Conservation (phyloP, 2,797 vertebrate species). For the Hirundo rustica region DNA sequence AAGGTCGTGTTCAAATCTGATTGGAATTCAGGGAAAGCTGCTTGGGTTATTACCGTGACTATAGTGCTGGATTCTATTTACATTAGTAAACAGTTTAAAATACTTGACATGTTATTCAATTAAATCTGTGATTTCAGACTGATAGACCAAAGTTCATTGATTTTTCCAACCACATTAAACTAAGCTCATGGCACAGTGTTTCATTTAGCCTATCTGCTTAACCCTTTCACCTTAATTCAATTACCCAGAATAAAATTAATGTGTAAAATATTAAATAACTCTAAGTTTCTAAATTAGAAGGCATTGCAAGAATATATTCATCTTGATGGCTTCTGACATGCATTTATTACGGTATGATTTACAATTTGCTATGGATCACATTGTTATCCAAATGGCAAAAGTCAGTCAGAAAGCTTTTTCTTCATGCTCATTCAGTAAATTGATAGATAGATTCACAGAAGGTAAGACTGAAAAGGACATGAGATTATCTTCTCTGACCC, state of each 20-base stretch:
- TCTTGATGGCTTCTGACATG: neutral
- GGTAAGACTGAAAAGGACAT: neutral
- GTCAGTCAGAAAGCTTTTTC: neutral
- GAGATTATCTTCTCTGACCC: slow-evolving; percentile 27
- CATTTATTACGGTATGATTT: slow-evolving; percentile 28
- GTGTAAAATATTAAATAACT: slow-evolving; percentile 53
- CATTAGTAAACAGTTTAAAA: slow-evolving; percentile 61
- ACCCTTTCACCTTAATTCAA: slow-evolving; percentile 51
- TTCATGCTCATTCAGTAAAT: neutral
- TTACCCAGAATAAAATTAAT: slow-evolving; percentile 36
- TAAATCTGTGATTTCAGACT: slow-evolving; percentile 61
- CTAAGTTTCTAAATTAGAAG: slow-evolving; percentile 32
- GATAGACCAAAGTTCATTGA: slow-evolving; percentile 61
- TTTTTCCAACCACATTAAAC: slow-evolving; percentile 61
- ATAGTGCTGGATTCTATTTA: slow-evolving; percentile 47
- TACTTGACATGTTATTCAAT: slow-evolving; percentile 64
- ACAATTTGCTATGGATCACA: neutral
- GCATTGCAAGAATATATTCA: neutral
- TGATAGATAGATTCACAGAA: neutral
- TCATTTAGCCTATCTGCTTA: slow-evolving; percentile 59
- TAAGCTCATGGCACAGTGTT: slow-evolving; percentile 33
- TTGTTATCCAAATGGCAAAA: slow-evolving; percentile 18
- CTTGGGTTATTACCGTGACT: slow-evolving; percentile 50
- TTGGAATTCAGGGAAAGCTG: slow-evolving; percentile 40
- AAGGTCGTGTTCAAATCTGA: slow-evolving; percentile 42